Evolutionary conservation across 2,113 vertebrate genomes (phyloP).

Genomic region (Arothron firmamentum): DNA sequence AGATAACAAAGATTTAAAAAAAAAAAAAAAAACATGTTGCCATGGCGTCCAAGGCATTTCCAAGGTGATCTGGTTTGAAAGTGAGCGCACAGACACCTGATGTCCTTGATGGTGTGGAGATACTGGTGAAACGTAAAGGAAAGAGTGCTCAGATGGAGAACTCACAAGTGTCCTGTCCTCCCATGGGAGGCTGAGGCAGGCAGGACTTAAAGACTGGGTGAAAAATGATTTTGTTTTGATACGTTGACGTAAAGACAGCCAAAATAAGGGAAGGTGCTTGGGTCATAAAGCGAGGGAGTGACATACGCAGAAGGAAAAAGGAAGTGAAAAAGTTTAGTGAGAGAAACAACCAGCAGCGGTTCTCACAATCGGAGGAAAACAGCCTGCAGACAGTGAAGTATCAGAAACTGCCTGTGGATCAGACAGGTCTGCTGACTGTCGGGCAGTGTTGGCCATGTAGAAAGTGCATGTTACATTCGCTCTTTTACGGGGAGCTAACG

Average conservation of each 20-base stretch:
- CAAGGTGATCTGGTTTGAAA: constrained; percentile 67
- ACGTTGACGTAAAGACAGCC: background rate
- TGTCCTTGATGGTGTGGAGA: constrained; percentile 63
- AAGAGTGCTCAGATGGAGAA: constrained; percentile 16
- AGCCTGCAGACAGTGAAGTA: constrained; percentile 5
- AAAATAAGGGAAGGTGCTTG: constrained; percentile 44
- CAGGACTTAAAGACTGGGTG: background rate
- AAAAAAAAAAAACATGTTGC: constrained; percentile 51
- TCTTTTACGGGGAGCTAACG: too few relatives aligned
- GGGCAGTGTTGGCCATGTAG: too few relatives aligned
- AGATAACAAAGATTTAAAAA: constrained; percentile 71
- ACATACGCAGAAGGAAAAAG: constrained; percentile 43
- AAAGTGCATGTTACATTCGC: too few relatives aligned
- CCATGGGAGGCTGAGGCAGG: constrained; percentile 3
- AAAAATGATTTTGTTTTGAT: background rate
- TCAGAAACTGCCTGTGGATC: too few relatives aligned
- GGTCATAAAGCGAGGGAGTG: constrained; percentile 63
- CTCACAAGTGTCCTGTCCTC: constrained; percentile 2
- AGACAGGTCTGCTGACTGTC: too few relatives aligned
- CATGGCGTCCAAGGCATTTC: constrained; percentile 68
- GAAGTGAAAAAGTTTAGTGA: constrained; percentile 48
- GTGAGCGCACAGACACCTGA: constrained; percentile 49
- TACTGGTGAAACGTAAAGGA: constrained; percentile 36
- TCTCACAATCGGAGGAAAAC: constrained; percentile 51
- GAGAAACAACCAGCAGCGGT: constrained; percentile 32